Conservation (phyloP, 2,113 vertebrate species). For the Antidorcas marsupialis region DNA sequence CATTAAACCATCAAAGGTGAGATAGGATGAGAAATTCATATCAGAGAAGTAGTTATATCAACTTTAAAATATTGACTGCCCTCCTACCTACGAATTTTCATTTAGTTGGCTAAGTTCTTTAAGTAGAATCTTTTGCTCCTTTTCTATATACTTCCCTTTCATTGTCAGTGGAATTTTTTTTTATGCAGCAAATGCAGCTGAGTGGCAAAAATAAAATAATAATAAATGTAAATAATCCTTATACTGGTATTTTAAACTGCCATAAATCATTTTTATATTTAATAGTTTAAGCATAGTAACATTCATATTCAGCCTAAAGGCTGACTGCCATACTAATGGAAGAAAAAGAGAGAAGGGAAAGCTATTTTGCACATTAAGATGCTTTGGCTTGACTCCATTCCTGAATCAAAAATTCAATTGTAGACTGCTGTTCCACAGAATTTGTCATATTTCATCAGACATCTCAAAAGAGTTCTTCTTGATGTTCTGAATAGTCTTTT, state of each 20-base stretch:
- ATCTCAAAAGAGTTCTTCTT: slow-evolving; percentile 68
- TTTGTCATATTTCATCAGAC: slow-evolving; percentile 64
- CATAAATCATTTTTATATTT: background rate
- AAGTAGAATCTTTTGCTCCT: background rate
- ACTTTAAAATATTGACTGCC: background rate
- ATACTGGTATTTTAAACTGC: background rate
- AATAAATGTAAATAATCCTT: background rate
- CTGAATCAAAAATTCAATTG: slow-evolving; percentile 46
- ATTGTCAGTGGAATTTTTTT: background rate
- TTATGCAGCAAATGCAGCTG: background rate
- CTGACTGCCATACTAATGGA: background rate
- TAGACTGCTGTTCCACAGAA: slow-evolving; percentile 50
- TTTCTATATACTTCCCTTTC: background rate
- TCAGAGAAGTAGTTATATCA: background rate
- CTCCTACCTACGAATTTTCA: background rate
- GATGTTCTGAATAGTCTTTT: slow-evolving; percentile 46
- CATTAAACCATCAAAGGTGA: background rate
- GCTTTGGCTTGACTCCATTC: slow-evolving; percentile 61
- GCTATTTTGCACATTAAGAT: slow-evolving; percentile 16
- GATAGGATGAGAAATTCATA: background rate
- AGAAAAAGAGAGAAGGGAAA: slow-evolving; percentile 1
- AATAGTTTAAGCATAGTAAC: slow-evolving; percentile 10
- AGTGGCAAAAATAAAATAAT: background rate
- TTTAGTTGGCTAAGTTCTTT: background rate
- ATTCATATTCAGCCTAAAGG: background rate